These are phyloP conservation scores for Philaethria dido DNA, from an alignment of 2,888 invertebrate genomes.

Conservation along the genomic window DNA sequence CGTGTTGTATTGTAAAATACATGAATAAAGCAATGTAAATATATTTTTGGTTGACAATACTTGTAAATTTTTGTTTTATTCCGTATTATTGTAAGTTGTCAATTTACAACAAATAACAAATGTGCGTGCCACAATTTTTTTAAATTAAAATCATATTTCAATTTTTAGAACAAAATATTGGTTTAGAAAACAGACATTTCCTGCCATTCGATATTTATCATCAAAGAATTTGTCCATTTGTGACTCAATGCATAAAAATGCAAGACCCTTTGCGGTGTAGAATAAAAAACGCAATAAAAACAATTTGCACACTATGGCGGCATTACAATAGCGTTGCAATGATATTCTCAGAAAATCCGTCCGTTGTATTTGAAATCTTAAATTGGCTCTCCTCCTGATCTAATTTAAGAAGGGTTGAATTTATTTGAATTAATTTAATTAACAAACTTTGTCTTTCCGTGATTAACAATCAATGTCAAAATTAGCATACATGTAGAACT, in stretches of 20 bases:
- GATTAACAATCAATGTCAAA: background rate
- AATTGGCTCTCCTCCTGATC: background rate
- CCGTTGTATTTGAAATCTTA: slow-evolving; percentile 15
- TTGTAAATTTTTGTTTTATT: too few relatives aligned
- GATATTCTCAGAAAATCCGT: slow-evolving; percentile 24
- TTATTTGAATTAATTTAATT: background rate
- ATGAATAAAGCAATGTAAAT: too few relatives aligned
- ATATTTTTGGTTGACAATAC: too few relatives aligned
- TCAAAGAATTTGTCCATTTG: background rate
- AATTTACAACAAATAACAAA: too few relatives aligned
- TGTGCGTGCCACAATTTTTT: too few relatives aligned
- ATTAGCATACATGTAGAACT: background rate
- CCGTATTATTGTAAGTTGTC: too few relatives aligned
- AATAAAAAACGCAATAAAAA: slow-evolving; percentile 39
- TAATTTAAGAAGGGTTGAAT: slow-evolving; percentile 1
- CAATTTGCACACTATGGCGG: slow-evolving; percentile 34
- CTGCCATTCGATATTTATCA: background rate
- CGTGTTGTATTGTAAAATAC: too few relatives aligned
- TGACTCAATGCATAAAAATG: slow-evolving; percentile 37
- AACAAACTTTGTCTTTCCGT: background rate
- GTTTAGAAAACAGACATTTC: background rate
- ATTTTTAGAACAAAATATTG: background rate
- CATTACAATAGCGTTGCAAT: slow-evolving; percentile 23
- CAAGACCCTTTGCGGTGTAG: slow-evolving; percentile 24
- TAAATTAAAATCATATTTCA: background rate